Evolutionary conservation across 2,888 invertebrate genomes (phyloP).

Genomic region (Xylophagus ater): DNA sequence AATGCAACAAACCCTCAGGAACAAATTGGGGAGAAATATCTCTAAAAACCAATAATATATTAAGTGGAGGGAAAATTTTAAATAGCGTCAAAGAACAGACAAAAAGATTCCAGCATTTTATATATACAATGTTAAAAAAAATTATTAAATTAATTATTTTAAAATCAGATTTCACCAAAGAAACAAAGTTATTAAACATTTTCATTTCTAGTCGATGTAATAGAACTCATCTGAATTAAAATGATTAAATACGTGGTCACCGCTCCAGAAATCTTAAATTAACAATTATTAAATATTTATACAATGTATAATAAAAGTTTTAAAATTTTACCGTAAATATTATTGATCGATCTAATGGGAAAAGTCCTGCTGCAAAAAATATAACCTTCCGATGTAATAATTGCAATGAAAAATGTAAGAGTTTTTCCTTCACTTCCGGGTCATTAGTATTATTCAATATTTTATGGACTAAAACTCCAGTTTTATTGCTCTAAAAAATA

Average conservation of each 20-base stretch:
- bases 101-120: too few relatives aligned
- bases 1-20: too few relatives aligned
- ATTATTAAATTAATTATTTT: too few relatives aligned
- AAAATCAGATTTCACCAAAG: too few relatives aligned
- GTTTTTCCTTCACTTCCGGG: constrained; percentile 10
- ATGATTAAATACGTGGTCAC: constrained; percentile 23
- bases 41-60: too few relatives aligned
- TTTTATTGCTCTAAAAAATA: constrained; percentile 18
- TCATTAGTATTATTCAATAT: constrained; percentile 14
- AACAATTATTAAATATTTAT: background rate
- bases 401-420: constrained; percentile 19
- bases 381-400: constrained; percentile 21
- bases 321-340: constrained; percentile 21
- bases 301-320: background rate
- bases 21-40: too few relatives aligned
- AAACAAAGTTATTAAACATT: constrained; percentile 3
- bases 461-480: constrained; percentile 17
- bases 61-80: too few relatives aligned
- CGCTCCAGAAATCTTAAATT: constrained; percentile 21
- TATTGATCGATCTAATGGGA: constrained; percentile 22
- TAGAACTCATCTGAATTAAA: constrained; percentile 19
- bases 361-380: constrained; percentile 23
- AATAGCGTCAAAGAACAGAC: too few relatives aligned
- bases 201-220: constrained; percentile 1
- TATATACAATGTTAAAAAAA: too few relatives aligned